phyloP scores from a whole-genome alignment of 2,888 invertebrate genomes.

The Drosophila setosimentum region DNA sequence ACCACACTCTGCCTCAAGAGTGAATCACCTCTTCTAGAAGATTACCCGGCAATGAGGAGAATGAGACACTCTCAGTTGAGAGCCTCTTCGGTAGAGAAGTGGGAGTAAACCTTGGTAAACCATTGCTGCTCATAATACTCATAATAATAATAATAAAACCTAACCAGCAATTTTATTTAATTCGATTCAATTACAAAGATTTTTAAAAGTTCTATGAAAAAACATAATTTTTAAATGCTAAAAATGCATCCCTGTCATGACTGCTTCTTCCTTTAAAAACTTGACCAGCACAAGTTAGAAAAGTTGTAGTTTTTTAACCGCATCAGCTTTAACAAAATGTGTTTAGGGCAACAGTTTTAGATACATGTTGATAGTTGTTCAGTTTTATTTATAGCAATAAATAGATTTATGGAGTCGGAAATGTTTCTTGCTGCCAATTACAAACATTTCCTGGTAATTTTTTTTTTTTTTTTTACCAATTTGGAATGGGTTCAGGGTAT shows the following conservation, averaged over 20 bases:
- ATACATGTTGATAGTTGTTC: background rate
- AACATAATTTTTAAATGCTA: background rate
- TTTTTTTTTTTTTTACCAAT: background rate
- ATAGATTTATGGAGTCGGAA: background rate
- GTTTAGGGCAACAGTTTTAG: background rate
- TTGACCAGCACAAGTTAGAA: background rate
- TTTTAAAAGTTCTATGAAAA: background rate
- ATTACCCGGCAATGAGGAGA: background rate
- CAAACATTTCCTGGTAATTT: no score
- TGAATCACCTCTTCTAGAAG: background rate
- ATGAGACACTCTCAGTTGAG: background rate
- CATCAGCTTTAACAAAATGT: background rate
- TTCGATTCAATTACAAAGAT: background rate
- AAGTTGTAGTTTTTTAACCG: background rate
- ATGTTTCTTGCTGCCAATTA: background rate
- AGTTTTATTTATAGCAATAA: background rate
- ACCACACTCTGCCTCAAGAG: background rate
- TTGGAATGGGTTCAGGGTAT: background rate
- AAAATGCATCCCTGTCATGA: background rate
- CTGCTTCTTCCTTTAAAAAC: background rate
- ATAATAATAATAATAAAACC: background rate
- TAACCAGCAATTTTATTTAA: background rate
- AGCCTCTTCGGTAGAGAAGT: background rate
- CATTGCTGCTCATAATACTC: background rate
- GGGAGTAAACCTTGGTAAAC: background rate